Conservation (phyloP, 1,140 invertebrate genomes). For the Sesamia nonagrioides region DNA sequence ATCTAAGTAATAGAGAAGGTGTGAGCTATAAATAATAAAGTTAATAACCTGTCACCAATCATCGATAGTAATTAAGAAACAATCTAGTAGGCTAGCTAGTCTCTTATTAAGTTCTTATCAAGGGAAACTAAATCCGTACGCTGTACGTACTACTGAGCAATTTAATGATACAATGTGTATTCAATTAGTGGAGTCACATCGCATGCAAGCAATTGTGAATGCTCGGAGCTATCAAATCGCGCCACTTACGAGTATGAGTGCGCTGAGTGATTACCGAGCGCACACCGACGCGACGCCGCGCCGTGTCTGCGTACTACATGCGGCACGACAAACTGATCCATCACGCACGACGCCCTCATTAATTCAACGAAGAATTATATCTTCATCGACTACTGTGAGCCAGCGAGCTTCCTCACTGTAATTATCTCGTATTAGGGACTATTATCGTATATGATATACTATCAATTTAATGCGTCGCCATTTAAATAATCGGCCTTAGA, state of each 20-base stretch:
- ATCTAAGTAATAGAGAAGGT: not conserved
- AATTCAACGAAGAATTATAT: constrained; percentile 74
- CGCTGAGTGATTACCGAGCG: constrained; percentile 29
- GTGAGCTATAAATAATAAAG: constrained; percentile 18
- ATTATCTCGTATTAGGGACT: constrained; percentile 73
- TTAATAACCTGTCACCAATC: constrained; percentile 16
- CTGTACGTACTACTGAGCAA: constrained; percentile 27
- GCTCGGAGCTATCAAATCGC: constrained; percentile 40
- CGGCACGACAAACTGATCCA: constrained; percentile 58
- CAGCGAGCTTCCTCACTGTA: constrained; percentile 61
- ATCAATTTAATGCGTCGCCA: constrained; percentile 73
- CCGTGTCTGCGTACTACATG: not conserved
- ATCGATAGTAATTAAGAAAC: constrained; percentile 18
- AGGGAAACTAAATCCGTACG: constrained; percentile 17
- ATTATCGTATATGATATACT: constrained; percentile 68
- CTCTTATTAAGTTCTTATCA: constrained; percentile 25
- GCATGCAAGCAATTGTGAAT: constrained; percentile 59
- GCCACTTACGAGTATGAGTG: constrained; percentile 21
- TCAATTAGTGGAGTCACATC: constrained; percentile 52
- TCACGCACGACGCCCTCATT: constrained; percentile 64
- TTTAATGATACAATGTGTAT: constrained; percentile 49
- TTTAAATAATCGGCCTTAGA: constrained; percentile 71
- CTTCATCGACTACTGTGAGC: constrained; percentile 69
- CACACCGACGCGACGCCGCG: constrained; percentile 34
- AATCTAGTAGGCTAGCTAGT: constrained; percentile 9